These are phyloP conservation scores for Lophius piscatorius DNA, from an alignment of 2,113 vertebrate species.

Conservation along the genomic window DNA sequence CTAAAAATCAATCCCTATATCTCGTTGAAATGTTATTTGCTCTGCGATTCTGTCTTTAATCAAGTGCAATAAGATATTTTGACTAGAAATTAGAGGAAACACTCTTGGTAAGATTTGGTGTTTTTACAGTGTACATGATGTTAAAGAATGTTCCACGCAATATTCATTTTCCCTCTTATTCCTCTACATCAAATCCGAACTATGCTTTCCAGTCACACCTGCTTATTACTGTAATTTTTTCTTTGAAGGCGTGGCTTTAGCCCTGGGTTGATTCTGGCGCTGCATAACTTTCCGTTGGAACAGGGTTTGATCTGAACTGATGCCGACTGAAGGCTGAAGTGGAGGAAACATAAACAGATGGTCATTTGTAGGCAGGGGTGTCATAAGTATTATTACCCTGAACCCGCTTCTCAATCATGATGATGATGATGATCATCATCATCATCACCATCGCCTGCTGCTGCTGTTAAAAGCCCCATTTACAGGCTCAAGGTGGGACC, in stretches of 20 bases:
- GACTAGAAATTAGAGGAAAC: too few relatives aligned
- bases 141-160: conserved; percentile 55
- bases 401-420: conserved; percentile 12
- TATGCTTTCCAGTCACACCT: conserved; percentile 62
- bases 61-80: too few relatives aligned
- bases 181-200: conserved; percentile 29
- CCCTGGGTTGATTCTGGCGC: conserved; percentile 35
- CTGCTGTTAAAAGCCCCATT: conserved; percentile 11
- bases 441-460: not conserved
- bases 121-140: too few relatives aligned
- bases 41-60: too few relatives aligned
- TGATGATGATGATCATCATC: too few relatives aligned
- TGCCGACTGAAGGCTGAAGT: conserved; percentile 58
- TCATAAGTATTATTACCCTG: conserved; percentile 23
- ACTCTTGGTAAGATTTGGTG: too few relatives aligned
- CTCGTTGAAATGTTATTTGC: too few relatives aligned
- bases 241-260: conserved; percentile 34
- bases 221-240: conserved; percentile 58
- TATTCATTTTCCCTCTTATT: conserved; percentile 58
- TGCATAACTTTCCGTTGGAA: conserved; percentile 51
- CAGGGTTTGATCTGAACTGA: conserved; percentile 40
- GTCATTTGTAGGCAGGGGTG: conserved; percentile 8
- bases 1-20: too few relatives aligned
- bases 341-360: conserved; percentile 42
- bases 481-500: too few relatives aligned